Conservation (phyloP, 2,113 vertebrate genomes). For the Pelusios castaneus region DNA sequence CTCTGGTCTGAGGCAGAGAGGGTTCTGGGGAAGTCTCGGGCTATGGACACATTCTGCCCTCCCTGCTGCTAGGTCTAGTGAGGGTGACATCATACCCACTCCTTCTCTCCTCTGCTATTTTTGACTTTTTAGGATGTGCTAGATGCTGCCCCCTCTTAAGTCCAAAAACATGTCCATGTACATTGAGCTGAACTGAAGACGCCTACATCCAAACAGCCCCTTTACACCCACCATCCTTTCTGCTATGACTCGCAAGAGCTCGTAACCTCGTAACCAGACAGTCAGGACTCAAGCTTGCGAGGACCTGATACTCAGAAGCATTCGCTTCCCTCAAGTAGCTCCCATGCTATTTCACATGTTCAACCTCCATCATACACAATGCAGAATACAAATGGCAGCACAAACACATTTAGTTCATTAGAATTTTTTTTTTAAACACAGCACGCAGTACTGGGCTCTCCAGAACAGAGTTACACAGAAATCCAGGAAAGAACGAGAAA, state of each 20-base stretch:
- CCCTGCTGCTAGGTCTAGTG: not conserved
- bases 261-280: accelerated
- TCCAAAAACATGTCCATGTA: not conserved
- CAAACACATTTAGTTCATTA: not conserved
- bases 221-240: not conserved
- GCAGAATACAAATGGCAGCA: not conserved
- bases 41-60: not conserved
- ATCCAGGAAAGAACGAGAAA: not conserved
- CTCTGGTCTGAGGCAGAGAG: not conserved
- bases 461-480: not conserved
- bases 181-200: not conserved
- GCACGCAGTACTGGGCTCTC: accelerated
- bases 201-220: not conserved
- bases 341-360: accelerated
- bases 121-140: not conserved
- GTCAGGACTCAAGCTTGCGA: accelerated
- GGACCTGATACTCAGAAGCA: not conserved
- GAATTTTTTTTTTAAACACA: not conserved
- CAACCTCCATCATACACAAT: not conserved
- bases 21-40: not conserved
- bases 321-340: not conserved
- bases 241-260: not conserved
- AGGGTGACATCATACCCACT: not conserved
- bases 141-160: not conserved
- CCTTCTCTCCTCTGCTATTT: not conserved